These are phyloP conservation scores for Scortum barcoo DNA, from an alignment of 2,113 vertebrate genomes.

Conservation along the genomic window DNA sequence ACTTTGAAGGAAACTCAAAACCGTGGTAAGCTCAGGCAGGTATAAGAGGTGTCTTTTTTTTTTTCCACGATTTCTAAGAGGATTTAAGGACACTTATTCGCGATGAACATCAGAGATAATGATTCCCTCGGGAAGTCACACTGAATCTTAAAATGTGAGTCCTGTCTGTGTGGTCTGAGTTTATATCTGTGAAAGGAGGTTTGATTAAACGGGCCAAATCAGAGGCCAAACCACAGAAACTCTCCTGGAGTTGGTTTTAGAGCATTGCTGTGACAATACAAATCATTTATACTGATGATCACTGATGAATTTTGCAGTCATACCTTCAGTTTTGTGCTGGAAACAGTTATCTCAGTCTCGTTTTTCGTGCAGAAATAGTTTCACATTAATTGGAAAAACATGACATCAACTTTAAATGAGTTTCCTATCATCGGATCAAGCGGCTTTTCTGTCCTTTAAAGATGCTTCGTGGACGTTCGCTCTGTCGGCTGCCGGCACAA, in stretches of 20 bases:
- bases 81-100: not conserved
- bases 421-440: conserved; percentile 13
- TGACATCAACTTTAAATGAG: not conserved
- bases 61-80: not conserved
- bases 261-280: not conserved
- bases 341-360: not conserved
- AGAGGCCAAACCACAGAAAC: too few relatives aligned
- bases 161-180: not conserved
- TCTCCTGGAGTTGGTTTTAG: too few relatives aligned
- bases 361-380: too few relatives aligned
- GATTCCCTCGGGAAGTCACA: not conserved
- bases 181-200: not conserved
- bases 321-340: not conserved
- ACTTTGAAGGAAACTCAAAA: too few relatives aligned
- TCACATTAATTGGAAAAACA: not conserved
- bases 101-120: not conserved
- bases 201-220: not conserved
- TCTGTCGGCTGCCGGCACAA: conserved; percentile 12
- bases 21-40: not conserved
- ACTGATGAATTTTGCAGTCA: not conserved
- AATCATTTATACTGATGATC: not conserved
- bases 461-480: not conserved
- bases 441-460: conserved; percentile 18
- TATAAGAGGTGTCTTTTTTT: not conserved
- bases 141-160: not conserved